Base-by-base conservation (phyloP, 2,888 invertebrate genomes). In the Acleris laterana region DNA sequence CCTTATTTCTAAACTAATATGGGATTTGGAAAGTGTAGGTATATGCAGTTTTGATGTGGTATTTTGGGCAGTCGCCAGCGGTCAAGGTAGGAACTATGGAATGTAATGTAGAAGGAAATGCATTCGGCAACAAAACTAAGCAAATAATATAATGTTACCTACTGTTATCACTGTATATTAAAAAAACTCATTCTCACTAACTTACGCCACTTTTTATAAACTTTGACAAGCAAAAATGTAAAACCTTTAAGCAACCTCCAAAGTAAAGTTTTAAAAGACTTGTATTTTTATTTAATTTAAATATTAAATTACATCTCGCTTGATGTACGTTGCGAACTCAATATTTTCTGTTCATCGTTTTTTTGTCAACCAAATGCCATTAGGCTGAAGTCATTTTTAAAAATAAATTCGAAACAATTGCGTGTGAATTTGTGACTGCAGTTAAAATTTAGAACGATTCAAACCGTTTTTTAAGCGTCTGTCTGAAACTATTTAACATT, bases 61-160 rank as follows among this genome's bases (percentile, higher is more conserved):
- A 51, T 64, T 59, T 32, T 44, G 50, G 64, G 64, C 65, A 44
- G 2, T 44, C 28, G 65, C 65, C 65, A 65, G 55, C 20, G 65
- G 60, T 65, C 60, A 65, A 65, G 65, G 65, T 55, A 56, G 50
- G 17, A 32, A 32, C 13, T 19, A 22, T 25, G 48, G 25, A 50
- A 49, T 44, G 11, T 42, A 25, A 46, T 44, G 44, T 17, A 25
- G 11, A 49, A 49, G 19, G 49, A 19, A 17, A 49, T 49, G 20
- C 4, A 20, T 49, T 20, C 20, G 46, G 46, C 46, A 17, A 6
- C 2, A n/a, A n/a, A n/a, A 7, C 46, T 17, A n/a, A 6, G 1
- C 6, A 16, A 46, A 46, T n/a, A 7, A 17, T 0, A 46, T 46
- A 5, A 46, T 46, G 4, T 7, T 7, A 46, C 17, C 19, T 5